Evolutionary conservation across 2,797 vertebrate species (phyloP).

Genomic region (Oryzias dopingdopingensis): DNA sequence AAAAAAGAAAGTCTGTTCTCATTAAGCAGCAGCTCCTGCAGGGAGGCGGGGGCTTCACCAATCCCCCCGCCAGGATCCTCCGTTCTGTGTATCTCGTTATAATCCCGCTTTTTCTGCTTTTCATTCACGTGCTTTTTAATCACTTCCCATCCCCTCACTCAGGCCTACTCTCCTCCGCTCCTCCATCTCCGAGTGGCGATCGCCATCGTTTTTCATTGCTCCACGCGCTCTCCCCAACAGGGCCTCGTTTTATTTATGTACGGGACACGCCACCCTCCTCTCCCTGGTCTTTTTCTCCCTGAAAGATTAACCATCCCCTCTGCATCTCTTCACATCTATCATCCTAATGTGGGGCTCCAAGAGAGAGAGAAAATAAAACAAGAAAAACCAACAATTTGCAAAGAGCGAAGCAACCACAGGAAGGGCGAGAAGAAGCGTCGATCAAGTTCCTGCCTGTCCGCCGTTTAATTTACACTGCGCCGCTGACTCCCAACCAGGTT

Average conservation of each 20-base stretch:
- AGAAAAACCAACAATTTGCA: conserved; percentile 52
- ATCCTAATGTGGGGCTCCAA: conserved; percentile 69
- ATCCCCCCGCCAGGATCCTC: conserved; percentile 63
- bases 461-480: conserved; percentile 21
- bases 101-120: conserved; percentile 35
- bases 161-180: conserved; percentile 14
- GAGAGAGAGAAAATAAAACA: conserved; percentile 5
- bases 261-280: conserved; percentile 24
- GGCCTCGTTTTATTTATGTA: conserved; percentile 60
- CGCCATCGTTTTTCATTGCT: conserved; percentile 24
- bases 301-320: conserved; percentile 70
- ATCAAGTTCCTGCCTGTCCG: conserved; percentile 37
- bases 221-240: conserved; percentile 28
- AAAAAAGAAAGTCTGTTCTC: conserved; percentile 44
- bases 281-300: conserved; percentile 41
- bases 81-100: conserved; percentile 34
- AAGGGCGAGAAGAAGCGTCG: conserved; percentile 49
- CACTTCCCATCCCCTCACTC: conserved; percentile 31
- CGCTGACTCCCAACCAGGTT: conserved; percentile 11
- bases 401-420: conserved; percentile 41
- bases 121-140: conserved; percentile 42
- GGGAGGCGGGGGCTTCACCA: conserved; percentile 56
- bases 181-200: conserved; percentile 23
- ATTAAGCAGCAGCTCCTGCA: conserved; percentile 69
- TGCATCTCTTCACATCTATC: conserved; percentile 72